Percentiles rank a stretch among this genome's conserved stretches.
Evolutionary conservation across 2,113 vertebrate genomes (phyloP).

Genomic region (Otus sunia): DNA sequence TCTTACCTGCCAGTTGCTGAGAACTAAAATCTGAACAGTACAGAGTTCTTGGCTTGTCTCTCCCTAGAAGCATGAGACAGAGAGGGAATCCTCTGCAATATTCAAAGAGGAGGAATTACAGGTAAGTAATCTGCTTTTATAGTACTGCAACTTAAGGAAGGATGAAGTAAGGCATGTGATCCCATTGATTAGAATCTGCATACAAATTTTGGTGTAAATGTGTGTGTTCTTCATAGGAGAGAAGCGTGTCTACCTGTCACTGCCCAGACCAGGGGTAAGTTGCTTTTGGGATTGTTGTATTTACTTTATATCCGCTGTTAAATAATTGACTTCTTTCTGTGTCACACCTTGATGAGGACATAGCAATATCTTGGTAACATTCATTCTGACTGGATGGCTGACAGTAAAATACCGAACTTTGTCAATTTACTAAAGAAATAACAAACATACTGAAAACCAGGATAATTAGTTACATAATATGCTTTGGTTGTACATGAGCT

Average conservation of each 20-base stretch:
- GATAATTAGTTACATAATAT: neutral
- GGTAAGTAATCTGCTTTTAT: constrained; percentile 23
- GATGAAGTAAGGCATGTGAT: neutral
- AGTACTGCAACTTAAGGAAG: neutral
- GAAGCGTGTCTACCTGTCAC: constrained; percentile 91
- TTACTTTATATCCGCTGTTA: neutral
- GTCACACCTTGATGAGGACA: neutral
- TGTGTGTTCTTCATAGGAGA: constrained; percentile 85
- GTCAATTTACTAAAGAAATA: neutral
- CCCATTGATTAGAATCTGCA: neutral
- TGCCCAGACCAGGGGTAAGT: constrained; percentile 95
- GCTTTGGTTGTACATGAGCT: neutral
- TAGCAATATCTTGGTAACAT: neutral
- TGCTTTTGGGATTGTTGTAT: neutral
- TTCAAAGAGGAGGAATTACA: neutral
- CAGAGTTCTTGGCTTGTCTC: neutral
- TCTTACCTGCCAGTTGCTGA: neutral
- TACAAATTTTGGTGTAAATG: constrained; percentile 50
- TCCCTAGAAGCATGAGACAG: neutral
- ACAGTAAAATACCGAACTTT: neutral
- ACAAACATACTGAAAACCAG: neutral
- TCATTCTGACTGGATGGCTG: neutral
- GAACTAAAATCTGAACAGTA: neutral
- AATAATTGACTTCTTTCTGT: neutral
- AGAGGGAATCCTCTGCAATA: neutral